Percentiles rank a stretch among this genome's conserved stretches.
phyloP scores from a whole-genome alignment of 2,888 invertebrate species.

The Argyra leucocephala region DNA sequence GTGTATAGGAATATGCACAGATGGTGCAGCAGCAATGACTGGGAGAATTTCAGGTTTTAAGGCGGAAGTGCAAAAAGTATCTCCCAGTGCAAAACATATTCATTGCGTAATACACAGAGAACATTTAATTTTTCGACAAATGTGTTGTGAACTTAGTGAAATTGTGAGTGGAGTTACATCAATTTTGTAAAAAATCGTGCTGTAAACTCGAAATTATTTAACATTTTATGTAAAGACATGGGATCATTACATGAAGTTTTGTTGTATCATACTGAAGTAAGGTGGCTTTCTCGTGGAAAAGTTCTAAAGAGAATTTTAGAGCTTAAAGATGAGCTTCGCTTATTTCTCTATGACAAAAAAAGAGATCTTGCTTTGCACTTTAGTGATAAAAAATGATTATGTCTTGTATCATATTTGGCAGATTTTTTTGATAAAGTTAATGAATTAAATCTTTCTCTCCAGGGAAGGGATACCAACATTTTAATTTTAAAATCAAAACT shows the following conservation, averaged over 20 bases:
- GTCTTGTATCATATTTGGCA: slow-evolving; percentile 5
- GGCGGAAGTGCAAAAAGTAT: slow-evolving; percentile 7
- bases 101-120: slow-evolving; percentile 16
- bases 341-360: slow-evolving; percentile 11
- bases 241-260: not conserved
- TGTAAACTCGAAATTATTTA: slow-evolving; percentile 11
- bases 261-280: slow-evolving; percentile 2
- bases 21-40: slow-evolving; percentile 15
- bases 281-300: slow-evolving; percentile 9
- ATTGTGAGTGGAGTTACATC: slow-evolving; percentile 9
- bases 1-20: slow-evolving; percentile 9
- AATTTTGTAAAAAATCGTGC: slow-evolving; percentile 14
- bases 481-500: slow-evolving; percentile 7
- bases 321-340: slow-evolving; percentile 10
- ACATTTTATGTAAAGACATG: slow-evolving; percentile 8
- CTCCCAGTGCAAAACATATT: slow-evolving; percentile 13
- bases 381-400: slow-evolving; percentile 4
- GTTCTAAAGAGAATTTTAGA: slow-evolving; percentile 11
- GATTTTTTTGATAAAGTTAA: slow-evolving; percentile 12
- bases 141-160: slow-evolving; percentile 13
- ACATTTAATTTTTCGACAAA: slow-evolving; percentile 13
- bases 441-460: slow-evolving; percentile 10
- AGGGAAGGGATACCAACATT: not conserved
- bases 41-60: slow-evolving; percentile 10
- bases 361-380: slow-evolving; percentile 9